These are phyloP conservation scores for Cyclopterus lumpus DNA, from an alignment of 2,797 vertebrate genomes.

Conservation along the genomic window DNA sequence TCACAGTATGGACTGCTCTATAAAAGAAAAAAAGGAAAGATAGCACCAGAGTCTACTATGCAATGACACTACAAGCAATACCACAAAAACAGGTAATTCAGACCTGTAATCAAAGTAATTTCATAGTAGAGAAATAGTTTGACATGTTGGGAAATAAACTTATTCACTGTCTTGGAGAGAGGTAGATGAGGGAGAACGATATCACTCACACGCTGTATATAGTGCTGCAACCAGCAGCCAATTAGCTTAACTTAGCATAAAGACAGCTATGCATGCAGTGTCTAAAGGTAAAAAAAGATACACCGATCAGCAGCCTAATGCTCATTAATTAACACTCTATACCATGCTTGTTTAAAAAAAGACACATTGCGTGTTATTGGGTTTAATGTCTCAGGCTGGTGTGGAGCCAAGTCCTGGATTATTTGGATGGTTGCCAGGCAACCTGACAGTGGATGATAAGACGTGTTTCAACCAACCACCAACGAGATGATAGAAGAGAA, in stretches of 20 bases:
- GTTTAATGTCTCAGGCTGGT: not conserved
- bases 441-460: not conserved
- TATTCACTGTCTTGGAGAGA: not conserved
- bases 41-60: not conserved
- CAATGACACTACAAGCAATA: constrained; percentile 1
- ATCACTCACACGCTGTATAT: not conserved
- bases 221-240: not conserved
- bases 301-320: not conserved
- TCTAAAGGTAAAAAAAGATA: not conserved
- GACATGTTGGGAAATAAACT: not conserved
- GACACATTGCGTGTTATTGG: not conserved
- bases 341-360: not conserved
- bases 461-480: not conserved
- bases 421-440: not conserved
- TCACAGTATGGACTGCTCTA: constrained; percentile 13
- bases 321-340: not conserved
- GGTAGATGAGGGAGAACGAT: not conserved
- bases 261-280: not conserved
- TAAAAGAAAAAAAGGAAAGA: constrained; percentile 15
- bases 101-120: not conserved
- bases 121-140: not conserved
- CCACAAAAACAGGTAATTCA: constrained; percentile 5
- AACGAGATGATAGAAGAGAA: not conserved
- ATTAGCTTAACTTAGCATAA: not conserved
- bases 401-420: not conserved